Evolutionary conservation across 2,113 vertebrate species (phyloP).

Genomic region (Silurus asotus): DNA sequence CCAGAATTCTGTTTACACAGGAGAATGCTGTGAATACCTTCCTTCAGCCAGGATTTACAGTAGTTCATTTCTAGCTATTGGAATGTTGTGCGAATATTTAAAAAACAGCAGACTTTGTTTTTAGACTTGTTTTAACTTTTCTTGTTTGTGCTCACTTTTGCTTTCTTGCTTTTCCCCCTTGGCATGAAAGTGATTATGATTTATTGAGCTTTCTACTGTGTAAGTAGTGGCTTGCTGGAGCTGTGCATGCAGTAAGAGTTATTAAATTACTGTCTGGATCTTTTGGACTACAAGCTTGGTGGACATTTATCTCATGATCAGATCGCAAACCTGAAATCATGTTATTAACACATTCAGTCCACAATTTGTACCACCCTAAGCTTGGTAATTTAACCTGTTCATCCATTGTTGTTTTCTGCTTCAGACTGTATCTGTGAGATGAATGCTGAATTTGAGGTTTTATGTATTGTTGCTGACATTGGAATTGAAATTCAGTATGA

Average conservation of each 20-base stretch:
- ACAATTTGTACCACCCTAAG: too few species aligned
- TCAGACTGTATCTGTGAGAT: too few species aligned
- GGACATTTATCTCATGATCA: constrained; percentile 16
- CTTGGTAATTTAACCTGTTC: not conserved
- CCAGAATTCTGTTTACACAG: not conserved
- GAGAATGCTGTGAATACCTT: not conserved
- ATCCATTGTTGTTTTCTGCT: not conserved
- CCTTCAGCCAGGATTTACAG: not conserved
- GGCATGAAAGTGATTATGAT: constrained; percentile 13
- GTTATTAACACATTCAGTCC: not conserved
- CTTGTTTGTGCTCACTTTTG: not conserved
- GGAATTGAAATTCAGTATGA: not conserved
- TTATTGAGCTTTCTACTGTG: constrained; percentile 27
- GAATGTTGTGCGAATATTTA: not conserved
- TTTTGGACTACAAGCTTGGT: not conserved
- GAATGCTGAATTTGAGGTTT: not conserved
- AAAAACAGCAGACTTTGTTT: constrained; percentile 1
- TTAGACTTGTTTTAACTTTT: not conserved
- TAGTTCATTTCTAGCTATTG: not conserved
- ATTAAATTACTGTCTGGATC: constrained; percentile 32
- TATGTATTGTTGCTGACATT: not conserved
- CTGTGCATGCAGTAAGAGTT: constrained; percentile 4
- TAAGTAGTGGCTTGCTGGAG: not conserved
- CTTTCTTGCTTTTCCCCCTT: not conserved
- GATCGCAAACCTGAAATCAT: not conserved